Conservation (phyloP, 2,888 invertebrate species). For the Alviniconcha strummeri region DNA sequence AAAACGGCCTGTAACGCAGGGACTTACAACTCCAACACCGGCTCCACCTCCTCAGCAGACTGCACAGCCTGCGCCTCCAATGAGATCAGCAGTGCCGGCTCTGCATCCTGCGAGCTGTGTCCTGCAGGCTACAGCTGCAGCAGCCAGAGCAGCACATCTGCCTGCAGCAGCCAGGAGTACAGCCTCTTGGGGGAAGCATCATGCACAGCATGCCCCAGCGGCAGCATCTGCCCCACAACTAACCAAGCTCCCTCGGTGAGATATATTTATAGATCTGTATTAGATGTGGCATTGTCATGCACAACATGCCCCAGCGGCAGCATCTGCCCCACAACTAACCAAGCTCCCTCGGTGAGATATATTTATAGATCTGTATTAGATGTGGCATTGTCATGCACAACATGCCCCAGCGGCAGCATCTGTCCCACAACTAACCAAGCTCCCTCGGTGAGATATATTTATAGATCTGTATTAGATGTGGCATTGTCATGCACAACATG, state of each 20-base stretch:
- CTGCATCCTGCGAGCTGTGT: conserved; percentile 59
- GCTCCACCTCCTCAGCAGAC: conserved; percentile 34
- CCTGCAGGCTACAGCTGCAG: conserved; percentile 63
- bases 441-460: conserved; percentile 42
- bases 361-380: too few species aligned
- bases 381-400: too few species aligned
- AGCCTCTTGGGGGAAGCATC: conserved; percentile 53
- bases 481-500: too few species aligned
- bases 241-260: conserved; percentile 49
- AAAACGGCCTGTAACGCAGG: conserved; percentile 52
- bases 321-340: too few species aligned
- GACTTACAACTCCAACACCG: conserved; percentile 46
- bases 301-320: too few species aligned
- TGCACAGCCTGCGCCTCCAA: conserved; percentile 50
- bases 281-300: too few species aligned
- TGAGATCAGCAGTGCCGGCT: conserved; percentile 49
- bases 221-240: conserved; percentile 54
- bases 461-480: too few species aligned
- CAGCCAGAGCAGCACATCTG: conserved; percentile 39
- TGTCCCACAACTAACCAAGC: conserved; percentile 49
- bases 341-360: too few species aligned
- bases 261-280: background rate
- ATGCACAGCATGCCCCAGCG: conserved; percentile 63
- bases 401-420: conserved; percentile 61
- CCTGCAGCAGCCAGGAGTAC: conserved; percentile 57